Conservation (phyloP, 2,797 vertebrate genomes). For the Dryobates pubescens region DNA sequence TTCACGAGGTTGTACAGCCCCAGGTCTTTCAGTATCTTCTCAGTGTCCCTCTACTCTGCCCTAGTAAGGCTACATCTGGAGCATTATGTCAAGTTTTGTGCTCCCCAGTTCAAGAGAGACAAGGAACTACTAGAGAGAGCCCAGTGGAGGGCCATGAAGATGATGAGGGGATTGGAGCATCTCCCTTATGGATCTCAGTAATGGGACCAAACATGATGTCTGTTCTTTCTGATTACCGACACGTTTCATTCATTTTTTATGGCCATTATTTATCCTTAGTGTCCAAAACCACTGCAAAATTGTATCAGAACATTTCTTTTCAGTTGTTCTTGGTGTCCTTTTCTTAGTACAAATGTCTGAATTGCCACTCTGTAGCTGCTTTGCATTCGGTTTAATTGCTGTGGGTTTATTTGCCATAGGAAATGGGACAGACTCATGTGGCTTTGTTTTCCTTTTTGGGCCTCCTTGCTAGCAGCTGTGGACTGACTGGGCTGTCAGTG, state of each 20-base stretch:
- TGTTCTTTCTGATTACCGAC: not conserved
- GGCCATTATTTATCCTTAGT: not conserved
- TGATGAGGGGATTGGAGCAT: too few species aligned
- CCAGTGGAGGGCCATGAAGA: too few species aligned
- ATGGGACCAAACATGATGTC: not conserved
- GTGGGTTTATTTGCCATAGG: not conserved
- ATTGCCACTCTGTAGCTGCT: not conserved
- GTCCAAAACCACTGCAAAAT: not conserved
- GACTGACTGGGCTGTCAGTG: not conserved
- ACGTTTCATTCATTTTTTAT: rapidly evolving
- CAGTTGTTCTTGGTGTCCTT: not conserved
- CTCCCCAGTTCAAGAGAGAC: too few species aligned
- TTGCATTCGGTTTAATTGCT: not conserved
- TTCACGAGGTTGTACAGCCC: too few species aligned
- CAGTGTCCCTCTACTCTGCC: too few species aligned
- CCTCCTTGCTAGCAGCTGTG: not conserved
- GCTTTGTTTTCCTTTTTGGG: not conserved
- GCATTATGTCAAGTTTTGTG: too few species aligned
- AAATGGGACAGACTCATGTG: not conserved
- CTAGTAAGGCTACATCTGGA: too few species aligned
- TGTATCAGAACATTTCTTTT: not conserved
- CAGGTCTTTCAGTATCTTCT: too few species aligned
- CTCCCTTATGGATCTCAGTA: too few species aligned
- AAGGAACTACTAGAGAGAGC: too few species aligned
- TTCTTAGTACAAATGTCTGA: not conserved